These are phyloP conservation scores for Chironomus striatipennis DNA, from an alignment of 1,140 invertebrate genomes.

Conservation along the genomic window DNA sequence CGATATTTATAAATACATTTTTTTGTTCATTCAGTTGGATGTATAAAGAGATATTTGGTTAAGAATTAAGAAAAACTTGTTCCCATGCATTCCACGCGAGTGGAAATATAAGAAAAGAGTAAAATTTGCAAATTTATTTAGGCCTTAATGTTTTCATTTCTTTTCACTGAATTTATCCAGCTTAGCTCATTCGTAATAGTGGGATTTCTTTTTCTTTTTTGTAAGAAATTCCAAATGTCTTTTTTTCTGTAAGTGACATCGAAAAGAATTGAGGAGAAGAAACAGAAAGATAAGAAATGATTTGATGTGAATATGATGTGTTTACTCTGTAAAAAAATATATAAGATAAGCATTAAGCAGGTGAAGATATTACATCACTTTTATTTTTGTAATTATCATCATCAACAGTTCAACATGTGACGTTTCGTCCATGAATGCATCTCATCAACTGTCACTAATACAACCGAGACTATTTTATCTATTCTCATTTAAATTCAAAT, in stretches of 20 bases:
- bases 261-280: neutral
- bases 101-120: neutral
- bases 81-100: neutral
- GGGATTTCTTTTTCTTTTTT: neutral
- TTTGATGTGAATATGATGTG: neutral
- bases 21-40: neutral
- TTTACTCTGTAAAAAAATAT: no score
- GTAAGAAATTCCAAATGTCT: no score
- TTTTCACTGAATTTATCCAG: neutral
- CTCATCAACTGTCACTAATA: neutral
- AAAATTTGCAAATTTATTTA: neutral
- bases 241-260: neutral
- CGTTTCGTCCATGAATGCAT: neutral
- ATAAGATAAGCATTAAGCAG: no score
- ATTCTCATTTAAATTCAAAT: neutral
- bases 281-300: neutral
- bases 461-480: neutral
- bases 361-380: no score
- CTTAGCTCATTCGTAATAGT: neutral
- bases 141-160: slow-evolving; percentile 2
- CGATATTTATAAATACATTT: slow-evolving; percentile 15
- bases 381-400: no score
- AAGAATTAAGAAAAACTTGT: neutral
- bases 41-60: no score
- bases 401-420: no score